phyloP scores from a whole-genome alignment of 2,888 invertebrate species.

The Villa cingulata region DNA sequence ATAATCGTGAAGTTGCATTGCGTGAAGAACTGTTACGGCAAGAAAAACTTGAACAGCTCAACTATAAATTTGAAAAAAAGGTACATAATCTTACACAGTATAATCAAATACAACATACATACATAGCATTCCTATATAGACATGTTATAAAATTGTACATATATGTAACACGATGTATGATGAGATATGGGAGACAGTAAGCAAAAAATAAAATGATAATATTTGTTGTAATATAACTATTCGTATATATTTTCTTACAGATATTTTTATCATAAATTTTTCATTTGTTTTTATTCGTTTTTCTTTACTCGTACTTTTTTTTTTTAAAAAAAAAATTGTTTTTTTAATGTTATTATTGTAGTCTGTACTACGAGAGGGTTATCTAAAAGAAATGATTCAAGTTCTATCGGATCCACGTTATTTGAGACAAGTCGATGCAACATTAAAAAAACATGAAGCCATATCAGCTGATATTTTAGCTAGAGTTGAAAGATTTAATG shows the following conservation, averaged over 20 bases:
- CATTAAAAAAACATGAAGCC: slow-evolving; percentile 96
- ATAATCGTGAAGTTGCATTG: slow-evolving; percentile 82
- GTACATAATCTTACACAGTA: slow-evolving; percentile 38
- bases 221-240: no score
- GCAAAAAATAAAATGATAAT: no score
- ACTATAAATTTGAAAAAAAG: slow-evolving; percentile 92
- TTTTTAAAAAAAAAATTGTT: no score
- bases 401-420: slow-evolving; percentile 86
- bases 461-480: slow-evolving; percentile 94
- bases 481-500: slow-evolving; percentile 83
- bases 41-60: slow-evolving; percentile 85
- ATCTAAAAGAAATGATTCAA: slow-evolving; percentile 94
- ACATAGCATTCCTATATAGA: no score
- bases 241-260: no score
- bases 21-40: slow-evolving; percentile 82
- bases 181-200: no score
- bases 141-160: no score
- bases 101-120: neutral
- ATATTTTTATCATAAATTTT: no score
- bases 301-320: no score
- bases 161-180: no score
- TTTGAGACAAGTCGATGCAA: slow-evolving; percentile 87
- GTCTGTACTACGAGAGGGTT: slow-evolving; percentile 85
- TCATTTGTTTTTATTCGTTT: no score
- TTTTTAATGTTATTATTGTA: no score